Evolutionary conservation across 2,797 vertebrate species (phyloP).

Genomic region (Sandelia bainsii): DNA sequence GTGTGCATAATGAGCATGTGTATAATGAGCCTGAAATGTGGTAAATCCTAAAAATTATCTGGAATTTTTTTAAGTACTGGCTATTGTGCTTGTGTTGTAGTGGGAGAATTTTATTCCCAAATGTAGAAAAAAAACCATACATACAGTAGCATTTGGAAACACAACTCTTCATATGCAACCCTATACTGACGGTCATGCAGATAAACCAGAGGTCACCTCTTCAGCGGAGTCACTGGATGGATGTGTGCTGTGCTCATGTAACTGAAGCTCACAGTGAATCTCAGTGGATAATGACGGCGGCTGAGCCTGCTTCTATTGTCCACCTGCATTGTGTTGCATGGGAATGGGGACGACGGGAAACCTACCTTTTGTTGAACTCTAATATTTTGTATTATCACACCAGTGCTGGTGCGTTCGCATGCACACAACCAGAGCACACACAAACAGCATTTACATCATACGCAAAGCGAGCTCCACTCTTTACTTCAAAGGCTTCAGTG

Average conservation of each 20-base stretch:
- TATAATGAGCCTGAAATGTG: not conserved
- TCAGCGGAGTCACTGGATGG: slow-evolving; percentile 51
- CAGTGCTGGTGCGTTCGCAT: slow-evolving; percentile 20
- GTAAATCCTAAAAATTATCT: not conserved
- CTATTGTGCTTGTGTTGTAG: not conserved
- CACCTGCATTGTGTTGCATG: slow-evolving; percentile 82
- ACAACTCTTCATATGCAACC: slow-evolving; percentile 49
- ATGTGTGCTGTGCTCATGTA: slow-evolving; percentile 57
- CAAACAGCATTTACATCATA: slow-evolving; percentile 44
- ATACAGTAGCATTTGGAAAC: slow-evolving; percentile 50
- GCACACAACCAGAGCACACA: slow-evolving; percentile 29
- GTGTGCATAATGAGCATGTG: too few relatives aligned
- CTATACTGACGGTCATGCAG: slow-evolving; percentile 59
- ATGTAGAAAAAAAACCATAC: slow-evolving; percentile 23
- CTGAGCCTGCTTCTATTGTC: slow-evolving; percentile 71
- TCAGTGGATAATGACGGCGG: slow-evolving; percentile 62
- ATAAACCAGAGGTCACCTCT: slow-evolving; percentile 58
- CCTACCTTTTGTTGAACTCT: slow-evolving; percentile 72
- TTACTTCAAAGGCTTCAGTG: slow-evolving; percentile 75
- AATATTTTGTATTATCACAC: slow-evolving; percentile 72
- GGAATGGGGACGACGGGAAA: slow-evolving; percentile 85
- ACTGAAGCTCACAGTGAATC: slow-evolving; percentile 66
- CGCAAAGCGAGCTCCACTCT: slow-evolving; percentile 30
- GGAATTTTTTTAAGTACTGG: not conserved
- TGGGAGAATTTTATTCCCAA: slow-evolving; percentile 1